These are phyloP conservation scores for Umimayanthus kanabou DNA, from an alignment of 92 coral and sea anemone genomes.

Conservation along the genomic window DNA sequence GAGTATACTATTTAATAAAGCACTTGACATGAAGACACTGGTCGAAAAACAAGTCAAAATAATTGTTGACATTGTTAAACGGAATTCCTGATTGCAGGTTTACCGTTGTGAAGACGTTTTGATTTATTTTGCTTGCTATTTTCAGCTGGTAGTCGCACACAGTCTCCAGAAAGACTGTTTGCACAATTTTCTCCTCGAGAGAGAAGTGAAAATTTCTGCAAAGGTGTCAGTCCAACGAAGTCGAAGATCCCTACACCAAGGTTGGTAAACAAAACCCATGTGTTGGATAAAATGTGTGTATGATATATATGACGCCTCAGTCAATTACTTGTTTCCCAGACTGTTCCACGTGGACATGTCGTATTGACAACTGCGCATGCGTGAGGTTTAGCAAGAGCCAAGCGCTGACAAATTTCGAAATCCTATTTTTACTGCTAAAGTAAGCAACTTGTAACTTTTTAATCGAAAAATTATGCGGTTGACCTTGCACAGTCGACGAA, in stretches of 20 bases:
- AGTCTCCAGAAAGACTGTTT: slow-evolving; percentile 84
- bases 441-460: no score
- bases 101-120: background rate
- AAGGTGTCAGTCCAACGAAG: slow-evolving; percentile 79
- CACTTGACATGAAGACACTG: background rate
- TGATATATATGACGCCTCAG: background rate
- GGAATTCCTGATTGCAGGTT: background rate
- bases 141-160: slow-evolving; percentile 90
- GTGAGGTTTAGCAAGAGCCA: no score
- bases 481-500: no score
- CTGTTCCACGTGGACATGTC: background rate
- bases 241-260: slow-evolving; percentile 95
- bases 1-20: background rate
- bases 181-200: slow-evolving; percentile 79
- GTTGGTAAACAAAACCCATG: slow-evolving; percentile 43
- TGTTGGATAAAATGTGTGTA: background rate
- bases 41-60: background rate
- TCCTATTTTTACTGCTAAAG: no score
- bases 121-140: background rate
- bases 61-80: no score
- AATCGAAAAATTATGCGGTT: no score
- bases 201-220: slow-evolving; percentile 87
- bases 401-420: background rate
- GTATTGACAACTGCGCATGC: no score
- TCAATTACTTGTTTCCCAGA: background rate